Conservation (phyloP, 2,888 invertebrate species). For the Synergus japonicus region DNA sequence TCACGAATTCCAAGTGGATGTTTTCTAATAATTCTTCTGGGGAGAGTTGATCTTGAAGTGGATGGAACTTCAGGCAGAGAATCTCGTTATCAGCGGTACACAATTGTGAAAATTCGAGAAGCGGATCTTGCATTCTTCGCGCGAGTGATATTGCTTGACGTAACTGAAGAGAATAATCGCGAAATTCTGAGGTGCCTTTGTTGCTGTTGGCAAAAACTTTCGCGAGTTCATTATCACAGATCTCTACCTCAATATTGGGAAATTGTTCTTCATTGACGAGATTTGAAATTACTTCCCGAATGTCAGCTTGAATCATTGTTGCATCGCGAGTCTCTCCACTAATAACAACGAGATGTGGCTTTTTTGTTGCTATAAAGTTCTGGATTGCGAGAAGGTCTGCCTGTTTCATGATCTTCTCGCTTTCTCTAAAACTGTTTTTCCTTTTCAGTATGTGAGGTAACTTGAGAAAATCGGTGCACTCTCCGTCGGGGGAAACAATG, state of each 20-base stretch:
- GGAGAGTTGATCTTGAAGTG: conserved; percentile 87
- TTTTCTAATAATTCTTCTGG: conserved; percentile 93
- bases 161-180: conserved; percentile 94
- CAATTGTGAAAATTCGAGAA: conserved; percentile 96
- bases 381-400: conserved; percentile 84
- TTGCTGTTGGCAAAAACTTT: conserved; percentile 95
- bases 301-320: conserved; percentile 87
- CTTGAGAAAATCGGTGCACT: conserved; percentile 93
- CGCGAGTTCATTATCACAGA: conserved; percentile 95
- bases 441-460: conserved; percentile 91
- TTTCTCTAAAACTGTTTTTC: conserved; percentile 85
- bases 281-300: conserved; percentile 86
- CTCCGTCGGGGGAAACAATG: conserved; percentile 92
- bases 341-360: conserved; percentile 95
- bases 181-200: conserved; percentile 90
- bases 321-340: conserved; percentile 95
- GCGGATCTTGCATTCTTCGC: conserved; percentile 94
- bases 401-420: conserved; percentile 84
- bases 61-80: conserved; percentile 94
- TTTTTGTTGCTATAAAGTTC: conserved; percentile 92
- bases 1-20: conserved; percentile 93
- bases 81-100: conserved; percentile 98
- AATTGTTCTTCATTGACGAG: conserved; percentile 91
- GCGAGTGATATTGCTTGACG: conserved; percentile 96
- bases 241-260: conserved; percentile 91